These are phyloP conservation scores for Malachius bipustulatus DNA, from an alignment of 2,888 invertebrate species.

Conservation along the genomic window DNA sequence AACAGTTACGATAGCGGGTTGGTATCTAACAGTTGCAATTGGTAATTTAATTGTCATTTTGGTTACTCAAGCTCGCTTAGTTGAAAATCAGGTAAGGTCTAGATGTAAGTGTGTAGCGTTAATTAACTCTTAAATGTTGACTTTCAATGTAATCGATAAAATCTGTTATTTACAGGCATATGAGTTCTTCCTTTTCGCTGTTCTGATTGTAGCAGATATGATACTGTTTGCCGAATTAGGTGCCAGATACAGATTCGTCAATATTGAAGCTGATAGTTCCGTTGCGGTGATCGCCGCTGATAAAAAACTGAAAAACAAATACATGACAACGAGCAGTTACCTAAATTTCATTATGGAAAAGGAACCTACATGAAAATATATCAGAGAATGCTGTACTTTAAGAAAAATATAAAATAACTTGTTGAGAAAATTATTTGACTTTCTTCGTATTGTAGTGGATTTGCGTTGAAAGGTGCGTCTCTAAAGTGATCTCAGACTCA, in stretches of 20 bases:
- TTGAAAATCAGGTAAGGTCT: constrained; percentile 49
- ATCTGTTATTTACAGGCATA: constrained; percentile 43
- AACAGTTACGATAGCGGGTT: constrained; percentile 71
- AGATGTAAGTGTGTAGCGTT: too few species aligned
- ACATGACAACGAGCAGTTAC: too few species aligned
- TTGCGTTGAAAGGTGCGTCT: too few species aligned
- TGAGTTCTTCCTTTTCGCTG: constrained; percentile 65
- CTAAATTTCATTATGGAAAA: too few species aligned
- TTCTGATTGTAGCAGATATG: constrained; percentile 55
- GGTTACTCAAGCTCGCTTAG: constrained; percentile 53
- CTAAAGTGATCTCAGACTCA: too few species aligned
- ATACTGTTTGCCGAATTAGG: constrained; percentile 47
- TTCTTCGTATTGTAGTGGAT: too few species aligned
- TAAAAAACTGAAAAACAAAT: too few species aligned
- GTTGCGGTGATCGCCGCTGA: too few species aligned
- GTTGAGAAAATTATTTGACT: too few species aligned
- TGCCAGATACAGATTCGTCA: constrained; percentile 38
- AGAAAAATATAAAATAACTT: too few species aligned
- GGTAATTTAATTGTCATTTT: constrained; percentile 71
- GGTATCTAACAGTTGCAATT: constrained; percentile 69
- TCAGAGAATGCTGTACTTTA: too few species aligned
- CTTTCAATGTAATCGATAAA: constrained; percentile 8
- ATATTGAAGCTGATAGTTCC: constrained; percentile 35
- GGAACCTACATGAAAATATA: constrained; percentile 3
- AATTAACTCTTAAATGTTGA: too few species aligned